Conservation (phyloP, 2,797 vertebrate genomes). For the Coracias cyanogaster region DNA sequence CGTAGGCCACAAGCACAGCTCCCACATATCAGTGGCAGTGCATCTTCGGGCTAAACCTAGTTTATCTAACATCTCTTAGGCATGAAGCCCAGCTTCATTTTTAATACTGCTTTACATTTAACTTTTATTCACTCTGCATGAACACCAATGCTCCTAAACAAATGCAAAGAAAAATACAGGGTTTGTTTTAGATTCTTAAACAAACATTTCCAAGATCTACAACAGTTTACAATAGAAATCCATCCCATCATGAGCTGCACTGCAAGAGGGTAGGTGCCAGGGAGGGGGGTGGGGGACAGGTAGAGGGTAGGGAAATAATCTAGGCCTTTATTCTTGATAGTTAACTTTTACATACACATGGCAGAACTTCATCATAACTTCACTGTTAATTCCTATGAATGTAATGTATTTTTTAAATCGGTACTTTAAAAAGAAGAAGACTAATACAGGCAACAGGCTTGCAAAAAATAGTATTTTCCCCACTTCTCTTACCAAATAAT, state of each 20-base stretch:
- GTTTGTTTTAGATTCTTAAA: background rate
- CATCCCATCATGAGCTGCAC: background rate
- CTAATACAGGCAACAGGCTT: background rate
- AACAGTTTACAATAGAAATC: background rate
- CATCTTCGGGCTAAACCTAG: background rate
- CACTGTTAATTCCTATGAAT: background rate
- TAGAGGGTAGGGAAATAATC: background rate
- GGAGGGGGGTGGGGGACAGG: accelerated
- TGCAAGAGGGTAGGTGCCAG: background rate
- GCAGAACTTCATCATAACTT: background rate
- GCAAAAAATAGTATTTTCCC: background rate
- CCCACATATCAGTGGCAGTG: background rate
- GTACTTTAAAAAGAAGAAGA: background rate
- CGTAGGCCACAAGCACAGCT: background rate
- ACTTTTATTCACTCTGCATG: background rate
- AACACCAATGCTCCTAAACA: background rate
- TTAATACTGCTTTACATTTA: background rate
- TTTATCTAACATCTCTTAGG: background rate
- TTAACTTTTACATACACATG: background rate
- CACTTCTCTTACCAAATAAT: background rate
- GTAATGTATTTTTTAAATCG: accelerated
- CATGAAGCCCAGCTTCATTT: background rate
- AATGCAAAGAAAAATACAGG: background rate
- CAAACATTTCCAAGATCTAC: background rate
- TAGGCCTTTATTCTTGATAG: background rate